Base-by-base conservation (phyloP, 2,797 vertebrate genomes). In the Rhinatrema bivittatum region DNA sequence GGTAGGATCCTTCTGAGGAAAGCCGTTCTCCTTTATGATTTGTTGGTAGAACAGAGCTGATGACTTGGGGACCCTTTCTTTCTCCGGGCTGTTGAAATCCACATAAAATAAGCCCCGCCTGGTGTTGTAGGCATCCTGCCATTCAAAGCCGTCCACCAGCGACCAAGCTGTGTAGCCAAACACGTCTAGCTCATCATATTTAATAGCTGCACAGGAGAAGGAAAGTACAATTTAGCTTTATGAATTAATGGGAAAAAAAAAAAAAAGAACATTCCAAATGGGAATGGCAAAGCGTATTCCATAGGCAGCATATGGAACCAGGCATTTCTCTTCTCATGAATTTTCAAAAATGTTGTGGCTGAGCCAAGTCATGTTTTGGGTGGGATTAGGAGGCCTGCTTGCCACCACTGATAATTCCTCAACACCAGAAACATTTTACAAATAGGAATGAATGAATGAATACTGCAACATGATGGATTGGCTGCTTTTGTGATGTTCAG, bases 121-220 rank as follows among this genome's bases (percentile, higher is more conserved):
- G 11, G 76, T 62, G 18, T 50, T 72, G 51, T 91, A 90, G 20
- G 78, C 86, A 3, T 91, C 76, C 40, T 90, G 90, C 96, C 96
- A 99, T 63, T 99, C 96, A 38, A 91, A 97, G 37, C 93, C 91
- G 35, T 99, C 96, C 26, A 98, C 68, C 56, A 99, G 74, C 5
- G 93, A 93, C 96, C 96, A 98, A 37, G 88, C 85, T 0, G 84
- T 79, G 59, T 96, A 98, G 44, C 94, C 94, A 44, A 95, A 88
- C 51, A 98, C 90, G 33, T 56, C 76, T 26, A 93, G 72, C 6
- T 64, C 60, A 39, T 98, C 91, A 3, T 88, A 60, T 37, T 65
- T 82, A 39, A 93, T 72, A 29, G 94, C 96, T 99, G 70, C 3
- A 19, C 32, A 46, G 53, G 47, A 44, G 20, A 62, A 49, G 54